Conservation (phyloP, 2,888 invertebrate genomes). For the Sturmia bella region DNA sequence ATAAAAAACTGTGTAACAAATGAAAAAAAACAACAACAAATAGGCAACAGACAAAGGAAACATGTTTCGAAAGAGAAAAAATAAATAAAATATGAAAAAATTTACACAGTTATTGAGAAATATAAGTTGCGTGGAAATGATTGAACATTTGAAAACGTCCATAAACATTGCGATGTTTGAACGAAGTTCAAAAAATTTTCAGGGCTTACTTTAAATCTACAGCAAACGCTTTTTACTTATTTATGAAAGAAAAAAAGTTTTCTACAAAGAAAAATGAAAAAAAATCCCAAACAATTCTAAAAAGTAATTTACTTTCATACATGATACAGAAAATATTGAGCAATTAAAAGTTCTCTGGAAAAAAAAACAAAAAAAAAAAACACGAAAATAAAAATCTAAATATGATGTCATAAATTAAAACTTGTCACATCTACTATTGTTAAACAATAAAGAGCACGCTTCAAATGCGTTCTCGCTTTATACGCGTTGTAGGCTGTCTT, state of each 20-base stretch:
- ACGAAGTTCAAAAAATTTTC: background rate
- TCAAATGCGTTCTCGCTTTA: too few species aligned
- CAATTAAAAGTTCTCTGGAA: constrained; percentile 43
- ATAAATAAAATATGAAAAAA: constrained; percentile 25
- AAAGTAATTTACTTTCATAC: constrained; percentile 54
- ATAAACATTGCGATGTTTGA: background rate
- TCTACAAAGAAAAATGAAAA: background rate
- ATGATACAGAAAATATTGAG: constrained; percentile 34
- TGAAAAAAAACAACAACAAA: background rate
- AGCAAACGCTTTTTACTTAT: constrained; percentile 7
- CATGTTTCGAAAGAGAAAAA: too few species aligned
- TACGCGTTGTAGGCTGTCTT: too few species aligned
- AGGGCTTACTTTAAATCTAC: background rate
- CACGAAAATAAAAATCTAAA: constrained; percentile 6
- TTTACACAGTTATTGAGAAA: constrained; percentile 61
- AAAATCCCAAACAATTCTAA: constrained; percentile 4
- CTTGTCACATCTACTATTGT: too few species aligned
- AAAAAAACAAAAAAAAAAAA: constrained; percentile 4
- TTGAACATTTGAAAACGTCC: constrained; percentile 22
- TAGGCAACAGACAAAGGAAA: constrained; percentile 22
- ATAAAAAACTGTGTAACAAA: constrained; percentile 14
- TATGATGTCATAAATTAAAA: too few species aligned
- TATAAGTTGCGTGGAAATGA: constrained; percentile 56
- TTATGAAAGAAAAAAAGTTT: constrained; percentile 55
- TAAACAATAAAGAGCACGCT: too few species aligned